Percentiles rank a stretch among this genome's conserved stretches.
These are phyloP conservation scores for Melipona quadrifasciata DNA, from an alignment of 1,140 invertebrate genomes.

Conservation along the genomic window DNA sequence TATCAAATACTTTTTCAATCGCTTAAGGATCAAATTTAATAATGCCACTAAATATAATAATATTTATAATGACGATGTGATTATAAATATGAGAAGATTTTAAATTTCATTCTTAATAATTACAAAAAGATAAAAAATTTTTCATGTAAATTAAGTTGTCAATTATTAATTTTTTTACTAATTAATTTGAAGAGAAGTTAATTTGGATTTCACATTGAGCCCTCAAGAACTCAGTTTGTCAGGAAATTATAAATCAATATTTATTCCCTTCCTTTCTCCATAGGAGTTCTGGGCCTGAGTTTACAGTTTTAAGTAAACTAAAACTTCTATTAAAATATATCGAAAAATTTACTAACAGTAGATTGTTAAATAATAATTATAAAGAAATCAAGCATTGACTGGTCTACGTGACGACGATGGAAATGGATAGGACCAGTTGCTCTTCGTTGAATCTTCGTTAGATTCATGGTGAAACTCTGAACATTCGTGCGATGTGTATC, in stretches of 20 bases:
- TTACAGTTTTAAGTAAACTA: background rate
- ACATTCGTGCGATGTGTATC: conserved; percentile 72
- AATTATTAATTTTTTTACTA: background rate
- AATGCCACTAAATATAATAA: background rate
- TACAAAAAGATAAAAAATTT: too few species aligned
- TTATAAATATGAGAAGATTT: background rate
- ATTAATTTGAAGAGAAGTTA: background rate
- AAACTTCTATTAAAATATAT: background rate
- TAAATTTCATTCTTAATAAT: background rate
- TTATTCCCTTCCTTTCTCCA: background rate
- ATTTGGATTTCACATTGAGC: background rate
- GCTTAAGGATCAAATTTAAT: background rate
- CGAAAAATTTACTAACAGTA: background rate
- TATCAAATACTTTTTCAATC: background rate
- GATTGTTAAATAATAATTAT: background rate
- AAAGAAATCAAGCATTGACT: conserved; percentile 37
- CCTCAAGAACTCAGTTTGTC: background rate
- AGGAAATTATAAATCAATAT: background rate
- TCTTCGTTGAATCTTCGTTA: conserved; percentile 69
- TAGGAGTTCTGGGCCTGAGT: conserved; percentile 2
- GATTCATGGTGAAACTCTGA: conserved; percentile 66
- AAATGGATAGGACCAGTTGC: conserved; percentile 79
- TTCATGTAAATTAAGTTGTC: too few species aligned
- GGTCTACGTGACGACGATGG: conserved; percentile 72
- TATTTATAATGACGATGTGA: background rate